Evolutionary conservation across 2,888 invertebrate genomes (phyloP), one percentile per base, ranked within the genome.

Genomic region (Pseudanteris insignis): DNA sequence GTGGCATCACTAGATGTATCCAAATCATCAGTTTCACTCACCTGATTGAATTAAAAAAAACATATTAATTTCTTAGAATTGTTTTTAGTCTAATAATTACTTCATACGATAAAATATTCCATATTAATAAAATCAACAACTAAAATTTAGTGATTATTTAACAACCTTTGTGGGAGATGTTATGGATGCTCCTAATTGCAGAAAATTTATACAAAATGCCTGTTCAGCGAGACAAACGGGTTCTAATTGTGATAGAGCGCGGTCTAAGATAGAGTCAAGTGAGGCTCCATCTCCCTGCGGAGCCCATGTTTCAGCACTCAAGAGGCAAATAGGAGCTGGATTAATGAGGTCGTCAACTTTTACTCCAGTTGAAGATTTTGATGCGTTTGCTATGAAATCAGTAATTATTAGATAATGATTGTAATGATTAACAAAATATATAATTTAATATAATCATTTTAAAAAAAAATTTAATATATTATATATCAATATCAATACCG

Each of bases 161-260:
- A n/a, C n/a, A n/a, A 76, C 76, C 65, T 75, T 75, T 12, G 72
- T 67, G 4, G 78, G 75, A 2, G 76, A 69, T 8, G 76, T 67
- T 30, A 77, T 75, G 2, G 77, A 84, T 72, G 90, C 90, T 8
- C 58, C 54, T 69, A 94, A 83, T 79, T 92, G 91, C 79, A 98
- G 94, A 83, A 97, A 98, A 60, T 88, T 85, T 10, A 92, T 88
- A 78, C 96, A 96, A 81, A 98, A 98, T 67, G 94, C 90, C 81
- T 97, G 96, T 79, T 98, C 98, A 13, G 92, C 91, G 65, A 96
- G 84, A 76, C 96, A 96, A 47, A 95, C 88, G 2, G 92, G 91
- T 77, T 96, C 95, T 64, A 97, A 84, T 75, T 94, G 90, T 9
- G 90, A 90, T 54, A 99, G 83, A 43, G 96, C 91, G 80, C 90